Conservation (phyloP, 2,113 vertebrate genomes). For the Campylomormyrus numenius region DNA sequence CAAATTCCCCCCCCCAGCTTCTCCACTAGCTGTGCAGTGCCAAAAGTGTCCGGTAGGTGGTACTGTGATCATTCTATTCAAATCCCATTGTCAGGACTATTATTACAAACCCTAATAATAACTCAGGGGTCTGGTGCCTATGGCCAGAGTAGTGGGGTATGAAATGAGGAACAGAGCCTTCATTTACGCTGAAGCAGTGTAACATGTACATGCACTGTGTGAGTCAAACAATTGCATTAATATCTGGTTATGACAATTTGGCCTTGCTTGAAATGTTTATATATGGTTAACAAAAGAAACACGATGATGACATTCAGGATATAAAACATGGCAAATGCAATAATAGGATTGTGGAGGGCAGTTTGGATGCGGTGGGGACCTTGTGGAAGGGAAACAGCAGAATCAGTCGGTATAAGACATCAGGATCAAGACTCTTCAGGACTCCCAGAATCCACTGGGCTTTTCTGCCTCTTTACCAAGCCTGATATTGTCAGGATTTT, state of each 20-base stretch:
- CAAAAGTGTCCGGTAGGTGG: not conserved
- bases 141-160: not conserved
- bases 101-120: not conserved
- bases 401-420: not conserved
- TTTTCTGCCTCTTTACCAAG: not conserved
- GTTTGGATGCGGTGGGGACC: not conserved
- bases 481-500: not conserved
- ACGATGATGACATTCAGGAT: not conserved
- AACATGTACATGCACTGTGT: not conserved
- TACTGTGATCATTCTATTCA: not conserved
- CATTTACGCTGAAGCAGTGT: not conserved
- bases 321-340: not conserved
- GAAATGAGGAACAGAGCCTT: not conserved
- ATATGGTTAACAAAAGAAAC: not conserved
- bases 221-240: not conserved
- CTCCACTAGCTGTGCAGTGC: not conserved
- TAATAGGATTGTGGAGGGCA: not conserved
- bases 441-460: not conserved
- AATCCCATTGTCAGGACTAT: not conserved
- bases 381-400: not conserved
- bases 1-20: not conserved
- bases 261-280: not conserved
- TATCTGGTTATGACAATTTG: not conserved
- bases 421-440: not conserved
- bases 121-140: not conserved